Evolutionary conservation across 2,797 vertebrate genomes (phyloP).

Genomic region (Leucoraja ocellata): DNA sequence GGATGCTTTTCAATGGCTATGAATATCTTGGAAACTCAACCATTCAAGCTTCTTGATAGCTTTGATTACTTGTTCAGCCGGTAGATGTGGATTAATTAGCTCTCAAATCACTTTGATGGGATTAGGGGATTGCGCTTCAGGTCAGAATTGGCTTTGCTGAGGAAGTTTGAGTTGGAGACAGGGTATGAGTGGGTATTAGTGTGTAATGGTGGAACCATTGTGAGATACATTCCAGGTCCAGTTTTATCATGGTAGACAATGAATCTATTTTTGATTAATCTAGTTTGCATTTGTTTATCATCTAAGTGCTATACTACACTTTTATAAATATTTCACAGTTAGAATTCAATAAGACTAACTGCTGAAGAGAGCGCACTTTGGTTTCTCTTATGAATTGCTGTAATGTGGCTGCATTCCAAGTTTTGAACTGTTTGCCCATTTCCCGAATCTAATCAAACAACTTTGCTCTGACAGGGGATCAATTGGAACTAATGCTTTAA

Average conservation of each 20-base stretch:
- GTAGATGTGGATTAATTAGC: too few species aligned
- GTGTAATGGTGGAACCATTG: too few species aligned
- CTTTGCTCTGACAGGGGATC: conserved; percentile 13
- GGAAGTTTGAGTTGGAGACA: too few species aligned
- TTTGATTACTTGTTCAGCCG: too few species aligned
- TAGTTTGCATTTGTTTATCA: conserved; percentile 3
- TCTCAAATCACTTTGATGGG: too few species aligned
- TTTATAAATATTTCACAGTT: background rate
- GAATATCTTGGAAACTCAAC: too few species aligned
- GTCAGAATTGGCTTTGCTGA: too few species aligned
- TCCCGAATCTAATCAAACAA: conserved; percentile 8
- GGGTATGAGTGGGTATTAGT: too few species aligned
- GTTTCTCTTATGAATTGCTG: background rate
- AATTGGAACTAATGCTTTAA: background rate
- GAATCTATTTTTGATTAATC: conserved; percentile 8
- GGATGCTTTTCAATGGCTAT: too few species aligned
- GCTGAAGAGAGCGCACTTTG: background rate
- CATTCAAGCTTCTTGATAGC: too few species aligned
- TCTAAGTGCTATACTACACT: background rate
- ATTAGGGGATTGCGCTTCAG: too few species aligned
- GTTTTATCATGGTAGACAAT: background rate
- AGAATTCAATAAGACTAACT: background rate
- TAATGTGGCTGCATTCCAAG: background rate
- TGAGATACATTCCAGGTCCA: too few species aligned
- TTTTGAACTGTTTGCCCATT: background rate